phyloP scores from a whole-genome alignment of 2,113 vertebrate species.

The Aspidoscelis tigris region DNA sequence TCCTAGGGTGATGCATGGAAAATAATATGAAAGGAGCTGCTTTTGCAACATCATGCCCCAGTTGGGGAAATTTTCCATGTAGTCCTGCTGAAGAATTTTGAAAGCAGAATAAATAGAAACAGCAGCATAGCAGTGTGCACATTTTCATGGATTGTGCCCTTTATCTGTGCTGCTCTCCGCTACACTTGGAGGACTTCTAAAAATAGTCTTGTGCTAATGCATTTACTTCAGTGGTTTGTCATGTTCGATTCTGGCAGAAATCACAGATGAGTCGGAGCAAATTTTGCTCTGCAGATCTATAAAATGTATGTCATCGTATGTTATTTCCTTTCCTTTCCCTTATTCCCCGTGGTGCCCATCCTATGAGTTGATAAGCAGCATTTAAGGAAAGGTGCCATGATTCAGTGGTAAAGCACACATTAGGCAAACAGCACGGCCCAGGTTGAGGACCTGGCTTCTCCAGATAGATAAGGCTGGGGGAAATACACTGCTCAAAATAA shows the following conservation, averaged over 20 bases:
- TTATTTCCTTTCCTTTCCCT: neutral
- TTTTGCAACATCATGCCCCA: neutral
- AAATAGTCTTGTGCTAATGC: conserved; percentile 26
- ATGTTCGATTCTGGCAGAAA: conserved; percentile 31
- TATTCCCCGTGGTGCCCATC: neutral
- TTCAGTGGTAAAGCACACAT: neutral
- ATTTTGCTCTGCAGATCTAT: neutral
- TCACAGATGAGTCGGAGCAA: conserved; percentile 22
- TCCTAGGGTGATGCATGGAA: neutral
- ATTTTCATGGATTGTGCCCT: neutral
- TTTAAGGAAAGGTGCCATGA: neutral
- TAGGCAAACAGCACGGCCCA: neutral
- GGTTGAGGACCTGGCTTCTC: neutral
- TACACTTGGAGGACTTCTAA: conserved; percentile 15
- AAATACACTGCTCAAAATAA: too few species aligned
- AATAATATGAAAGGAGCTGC: neutral
- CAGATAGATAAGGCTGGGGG: neutral
- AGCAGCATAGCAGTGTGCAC: neutral
- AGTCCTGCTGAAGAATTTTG: neutral
- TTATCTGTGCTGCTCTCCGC: conserved; percentile 12
- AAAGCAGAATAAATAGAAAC: neutral
- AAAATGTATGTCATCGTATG: conserved; percentile 1
- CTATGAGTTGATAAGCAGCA: neutral
- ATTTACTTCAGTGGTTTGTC: conserved; percentile 20
- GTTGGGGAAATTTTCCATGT: neutral